Evolutionary conservation across 1,140 invertebrate genomes (phyloP), one percentile per base, ranked within the genome.

Genomic region (Apocrypta bakeri): DNA sequence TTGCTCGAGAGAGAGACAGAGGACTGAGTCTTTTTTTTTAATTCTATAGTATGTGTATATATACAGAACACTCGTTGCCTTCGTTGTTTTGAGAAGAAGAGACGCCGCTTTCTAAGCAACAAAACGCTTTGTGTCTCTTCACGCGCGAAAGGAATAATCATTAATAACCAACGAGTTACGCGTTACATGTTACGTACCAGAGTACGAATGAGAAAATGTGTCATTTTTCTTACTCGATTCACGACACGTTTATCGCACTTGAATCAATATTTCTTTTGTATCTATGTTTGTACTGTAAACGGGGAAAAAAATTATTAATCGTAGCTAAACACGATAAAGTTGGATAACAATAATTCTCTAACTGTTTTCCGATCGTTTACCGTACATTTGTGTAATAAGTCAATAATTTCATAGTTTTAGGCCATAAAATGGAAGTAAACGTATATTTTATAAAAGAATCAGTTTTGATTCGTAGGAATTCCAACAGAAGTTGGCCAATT

Each of bases 191-290:
- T n/a, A n/a, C n/a, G n/a, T n/a, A n/a, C n/a, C n/a, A n/a, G 25
- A 29, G 2, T n/a, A 14, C 2, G 21, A 81, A 25, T n/a, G 69
- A 42, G 6, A 61, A 48, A 42, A 2, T 12, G 2, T 17, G 61
- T 78, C 75, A 73, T 78, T 82, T 72, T 71, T 82, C 74, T 40
- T 82, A 7, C 27, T 64, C 42, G 42, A 72, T 82, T 72, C 24
- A 31, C 33, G 33, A 17, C 11, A 64, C 29, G 3, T 56, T 9
- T 2, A 11, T 29, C 12, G 9, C 74, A 71, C 66, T 25, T 71
- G 73, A 77, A 82, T 77, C 40, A 69, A 82, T 42, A 74, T 68
- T 71, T 75, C 40, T 37, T 4, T 37, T n/a, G n/a, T n/a, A n/a
- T n/a, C n/a, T n/a, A n/a, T n/a, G n/a, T n/a, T n/a, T n/a, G n/a